Evolutionary conservation across 2,888 invertebrate genomes (phyloP).

Genomic region (Drosophila picticornis): DNA sequence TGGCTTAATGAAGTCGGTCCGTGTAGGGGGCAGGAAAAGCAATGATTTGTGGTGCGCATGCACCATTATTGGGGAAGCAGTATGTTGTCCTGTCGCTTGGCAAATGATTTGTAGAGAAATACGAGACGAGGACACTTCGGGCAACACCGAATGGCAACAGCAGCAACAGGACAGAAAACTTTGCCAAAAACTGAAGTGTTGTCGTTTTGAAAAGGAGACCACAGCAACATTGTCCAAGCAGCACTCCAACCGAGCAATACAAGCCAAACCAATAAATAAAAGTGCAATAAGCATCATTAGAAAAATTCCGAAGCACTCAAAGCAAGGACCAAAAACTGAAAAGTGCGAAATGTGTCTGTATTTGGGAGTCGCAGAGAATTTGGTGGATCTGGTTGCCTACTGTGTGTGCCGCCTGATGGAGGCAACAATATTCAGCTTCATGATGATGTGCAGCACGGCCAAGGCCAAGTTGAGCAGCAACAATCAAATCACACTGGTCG

Average conservation of each 20-base stretch:
- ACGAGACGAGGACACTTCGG: slow-evolving; percentile 46
- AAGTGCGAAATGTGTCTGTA: slow-evolving; percentile 77
- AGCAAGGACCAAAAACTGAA: background rate
- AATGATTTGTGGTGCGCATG: slow-evolving; percentile 37
- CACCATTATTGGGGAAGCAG: slow-evolving; percentile 6
- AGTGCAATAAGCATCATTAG: background rate
- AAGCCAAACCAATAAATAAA: background rate
- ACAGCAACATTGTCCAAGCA: slow-evolving; percentile 41
- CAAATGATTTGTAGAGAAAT: slow-evolving; percentile 51
- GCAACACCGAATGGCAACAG: slow-evolving; percentile 25
- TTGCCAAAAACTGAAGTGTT: slow-evolving; percentile 41
- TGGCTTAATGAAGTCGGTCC: too few relatives aligned
- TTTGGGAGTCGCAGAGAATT: slow-evolving; percentile 77
- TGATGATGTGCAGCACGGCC: slow-evolving; percentile 76
- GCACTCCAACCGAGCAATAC: background rate
- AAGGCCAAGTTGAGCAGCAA: slow-evolving; percentile 53
- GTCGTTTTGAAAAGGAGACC: slow-evolving; percentile 37
- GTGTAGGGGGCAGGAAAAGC: background rate
- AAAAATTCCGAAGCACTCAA: background rate
- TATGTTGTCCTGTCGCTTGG: slow-evolving; percentile 15
- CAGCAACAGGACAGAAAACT: slow-evolving; percentile 64
- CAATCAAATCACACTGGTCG: slow-evolving; percentile 35
- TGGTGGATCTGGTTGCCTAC: slow-evolving; percentile 79
- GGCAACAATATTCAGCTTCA: slow-evolving; percentile 73
- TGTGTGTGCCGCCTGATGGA: slow-evolving; percentile 81